Conservation (phyloP, 2,888 invertebrate genomes). For the Callosobruchus maculatus region DNA sequence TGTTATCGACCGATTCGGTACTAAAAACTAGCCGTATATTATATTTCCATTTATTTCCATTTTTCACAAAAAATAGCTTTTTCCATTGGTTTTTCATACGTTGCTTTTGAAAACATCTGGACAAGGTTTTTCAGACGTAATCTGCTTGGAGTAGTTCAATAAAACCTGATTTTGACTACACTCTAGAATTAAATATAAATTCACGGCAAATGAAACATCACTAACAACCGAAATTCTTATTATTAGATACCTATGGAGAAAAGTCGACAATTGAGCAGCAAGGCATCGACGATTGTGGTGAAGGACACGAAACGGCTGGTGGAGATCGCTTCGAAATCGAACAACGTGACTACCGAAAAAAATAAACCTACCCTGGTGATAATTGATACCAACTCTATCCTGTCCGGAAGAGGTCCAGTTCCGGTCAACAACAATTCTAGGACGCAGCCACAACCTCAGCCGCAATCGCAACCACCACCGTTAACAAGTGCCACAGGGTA, state of each 20-base stretch:
- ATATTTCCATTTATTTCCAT: too few species aligned
- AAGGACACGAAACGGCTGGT: conserved; percentile 69
- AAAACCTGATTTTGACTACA: too few species aligned
- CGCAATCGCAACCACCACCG: conserved; percentile 17
- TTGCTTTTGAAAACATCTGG: too few species aligned
- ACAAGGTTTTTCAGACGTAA: too few species aligned
- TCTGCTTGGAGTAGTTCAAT: too few species aligned
- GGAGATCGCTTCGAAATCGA: conserved; percentile 64
- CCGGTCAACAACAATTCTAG: conserved; percentile 44
- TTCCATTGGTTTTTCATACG: too few species aligned
- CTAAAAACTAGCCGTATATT: too few species aligned
- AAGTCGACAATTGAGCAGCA: neutral
- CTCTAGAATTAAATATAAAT: too few species aligned
- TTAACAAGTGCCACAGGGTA: neutral
- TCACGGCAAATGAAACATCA: too few species aligned
- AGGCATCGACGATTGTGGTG: conserved; percentile 53
- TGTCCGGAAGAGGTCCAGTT: conserved; percentile 60
- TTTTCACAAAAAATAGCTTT: too few species aligned
- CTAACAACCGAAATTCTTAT: neutral
- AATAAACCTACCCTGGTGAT: conserved; percentile 75
- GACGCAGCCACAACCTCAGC: conserved; percentile 14
- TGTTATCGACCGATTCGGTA: too few species aligned
- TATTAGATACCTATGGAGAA: conserved; percentile 1
- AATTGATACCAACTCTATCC: conserved; percentile 72
- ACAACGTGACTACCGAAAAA: conserved; percentile 40